Percentiles rank a stretch among this genome's conserved stretches.
Conservation (phyloP, 2,113 vertebrate species). For the Brachyhypopomus occidentalis region DNA sequence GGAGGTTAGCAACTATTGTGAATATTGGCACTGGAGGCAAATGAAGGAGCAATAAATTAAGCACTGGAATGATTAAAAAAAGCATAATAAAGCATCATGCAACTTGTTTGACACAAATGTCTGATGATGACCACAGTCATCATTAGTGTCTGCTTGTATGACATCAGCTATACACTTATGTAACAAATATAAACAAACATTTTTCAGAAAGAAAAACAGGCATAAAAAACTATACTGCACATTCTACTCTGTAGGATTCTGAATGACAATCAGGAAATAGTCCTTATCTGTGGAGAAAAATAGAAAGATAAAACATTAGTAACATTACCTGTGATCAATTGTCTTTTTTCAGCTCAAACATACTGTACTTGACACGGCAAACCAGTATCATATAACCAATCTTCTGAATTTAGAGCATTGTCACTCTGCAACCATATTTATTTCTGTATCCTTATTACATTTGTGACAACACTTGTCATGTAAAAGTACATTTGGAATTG, state of each 20-base stretch:
- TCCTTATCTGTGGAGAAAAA: constrained; percentile 86
- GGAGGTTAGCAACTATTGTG: background rate
- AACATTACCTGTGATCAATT: background rate
- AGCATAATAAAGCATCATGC: background rate
- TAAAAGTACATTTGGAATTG: no score
- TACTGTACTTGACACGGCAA: background rate
- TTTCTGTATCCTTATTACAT: no score
- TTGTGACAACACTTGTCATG: no score
- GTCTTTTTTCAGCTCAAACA: background rate
- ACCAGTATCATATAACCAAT: background rate
- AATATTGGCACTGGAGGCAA: constrained; percentile 12
- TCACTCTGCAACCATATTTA: no score
- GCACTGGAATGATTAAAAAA: constrained; percentile 31
- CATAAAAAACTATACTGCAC: constrained; percentile 1
- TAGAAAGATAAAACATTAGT: background rate
- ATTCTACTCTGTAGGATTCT: constrained; percentile 87
- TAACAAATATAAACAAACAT: background rate
- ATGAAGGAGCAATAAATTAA: constrained; percentile 37
- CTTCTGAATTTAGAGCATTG: background rate
- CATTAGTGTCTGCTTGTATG: constrained; percentile 7
- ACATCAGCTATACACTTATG: background rate
- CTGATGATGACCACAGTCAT: background rate
- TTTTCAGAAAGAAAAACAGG: constrained; percentile 27
- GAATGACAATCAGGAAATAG: constrained; percentile 95
- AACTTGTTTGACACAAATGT: background rate